phyloP scores from a whole-genome alignment of 2,797 vertebrate genomes.

The Parambassis ranga region DNA sequence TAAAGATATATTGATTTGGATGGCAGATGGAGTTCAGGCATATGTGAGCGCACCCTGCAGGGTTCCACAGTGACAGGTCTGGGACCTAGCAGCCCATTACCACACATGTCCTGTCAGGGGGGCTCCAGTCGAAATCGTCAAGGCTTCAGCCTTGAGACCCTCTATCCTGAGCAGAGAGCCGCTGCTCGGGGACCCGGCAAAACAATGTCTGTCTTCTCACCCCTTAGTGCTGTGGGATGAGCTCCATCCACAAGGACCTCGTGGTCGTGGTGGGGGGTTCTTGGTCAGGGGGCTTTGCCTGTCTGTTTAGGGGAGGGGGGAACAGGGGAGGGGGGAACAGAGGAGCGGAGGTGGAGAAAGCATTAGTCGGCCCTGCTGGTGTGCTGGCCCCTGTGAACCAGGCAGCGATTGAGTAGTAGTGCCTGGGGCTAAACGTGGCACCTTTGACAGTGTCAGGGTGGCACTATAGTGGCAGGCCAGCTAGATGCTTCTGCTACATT shows the following conservation, averaged over 20 bases:
- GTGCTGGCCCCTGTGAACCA: conserved; percentile 58
- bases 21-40: conserved; percentile 16
- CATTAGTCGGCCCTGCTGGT: conserved; percentile 61
- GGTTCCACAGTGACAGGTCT: conserved; percentile 36
- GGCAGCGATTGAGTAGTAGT: conserved; percentile 58
- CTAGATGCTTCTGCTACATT: conserved; percentile 71
- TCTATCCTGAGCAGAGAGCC: conserved; percentile 13
- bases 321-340: background rate
- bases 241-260: conserved; percentile 17
- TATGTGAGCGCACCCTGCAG: conserved; percentile 28
- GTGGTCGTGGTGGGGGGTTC: conserved; percentile 5
- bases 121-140: conserved; percentile 6
- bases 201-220: conserved; percentile 30
- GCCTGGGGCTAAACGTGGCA: conserved; percentile 68
- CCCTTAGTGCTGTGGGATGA: conserved; percentile 29
- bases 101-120: conserved; percentile 43
- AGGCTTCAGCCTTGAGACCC: conserved; percentile 8
- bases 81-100: conserved; percentile 56
- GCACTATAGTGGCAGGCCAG: conserved; percentile 55
- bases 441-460: conserved; percentile 72
- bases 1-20: conserved; percentile 5
- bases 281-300: conserved; percentile 26
- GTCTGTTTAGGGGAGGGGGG: conserved; percentile 3
- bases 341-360: conserved; percentile 21
- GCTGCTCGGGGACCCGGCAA: conserved; percentile 1